phyloP scores from a whole-genome alignment of 2,797 vertebrate genomes.

The Artibeus lituratus region DNA sequence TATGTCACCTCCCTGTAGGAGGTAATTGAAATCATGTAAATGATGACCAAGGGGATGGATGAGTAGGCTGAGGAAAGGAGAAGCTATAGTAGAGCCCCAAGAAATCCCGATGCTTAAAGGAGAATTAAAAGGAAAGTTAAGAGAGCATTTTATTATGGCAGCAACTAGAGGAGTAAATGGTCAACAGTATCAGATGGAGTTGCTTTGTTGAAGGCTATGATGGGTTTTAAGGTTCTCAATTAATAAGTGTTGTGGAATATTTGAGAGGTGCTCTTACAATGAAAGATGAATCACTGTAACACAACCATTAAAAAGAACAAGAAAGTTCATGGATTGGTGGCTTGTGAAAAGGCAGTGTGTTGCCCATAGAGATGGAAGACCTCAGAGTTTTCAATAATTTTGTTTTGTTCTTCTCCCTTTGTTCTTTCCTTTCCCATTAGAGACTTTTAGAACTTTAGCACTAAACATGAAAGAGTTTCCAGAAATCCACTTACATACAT shows the following conservation, averaged over 20 bases:
- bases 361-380: slow-evolving; percentile 17
- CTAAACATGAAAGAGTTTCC: slow-evolving; percentile 52
- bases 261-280: slow-evolving; percentile 3
- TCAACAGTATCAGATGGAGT: neutral
- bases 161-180: neutral
- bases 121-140: neutral
- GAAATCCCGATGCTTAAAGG: neutral
- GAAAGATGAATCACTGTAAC: slow-evolving; percentile 10
- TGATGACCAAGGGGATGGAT: neutral
- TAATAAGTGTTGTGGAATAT: slow-evolving; percentile 1
- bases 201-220: neutral
- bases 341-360: neutral
- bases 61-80: neutral
- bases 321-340: neutral
- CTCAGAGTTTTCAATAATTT: slow-evolving; percentile 13
- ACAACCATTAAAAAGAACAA: slow-evolving; percentile 40
- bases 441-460: slow-evolving; percentile 14
- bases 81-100: neutral
- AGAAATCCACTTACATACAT: slow-evolving; percentile 52
- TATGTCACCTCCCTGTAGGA: neutral
- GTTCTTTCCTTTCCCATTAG: neutral
- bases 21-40: neutral
- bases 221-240: slow-evolving; percentile 28
- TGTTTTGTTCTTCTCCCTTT: slow-evolving; percentile 15
- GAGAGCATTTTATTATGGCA: neutral